Conservation (phyloP, 2,888 invertebrate genomes). For the Cryptocheilus praepositus region DNA sequence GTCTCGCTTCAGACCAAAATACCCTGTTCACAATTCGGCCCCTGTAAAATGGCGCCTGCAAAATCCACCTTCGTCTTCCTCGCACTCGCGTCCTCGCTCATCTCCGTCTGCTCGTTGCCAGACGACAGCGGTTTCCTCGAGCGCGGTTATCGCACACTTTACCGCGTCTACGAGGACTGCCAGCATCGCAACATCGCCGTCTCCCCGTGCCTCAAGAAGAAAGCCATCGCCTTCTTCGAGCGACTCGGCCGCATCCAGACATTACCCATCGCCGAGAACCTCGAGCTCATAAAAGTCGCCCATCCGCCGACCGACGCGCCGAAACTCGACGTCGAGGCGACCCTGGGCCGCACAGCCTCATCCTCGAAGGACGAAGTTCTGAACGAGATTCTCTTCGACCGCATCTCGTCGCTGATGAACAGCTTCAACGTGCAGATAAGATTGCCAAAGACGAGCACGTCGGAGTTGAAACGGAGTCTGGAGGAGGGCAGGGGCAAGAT, state of each 20-base stretch:
- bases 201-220: constrained; percentile 86
- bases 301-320: constrained; percentile 63
- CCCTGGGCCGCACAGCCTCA: constrained; percentile 79
- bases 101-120: constrained; percentile 34
- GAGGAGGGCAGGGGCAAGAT: constrained; percentile 91
- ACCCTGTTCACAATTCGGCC: no score
- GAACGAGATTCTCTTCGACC: constrained; percentile 83
- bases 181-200: constrained; percentile 81
- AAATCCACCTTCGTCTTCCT: constrained; percentile 54
- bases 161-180: constrained; percentile 88
- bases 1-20: no score
- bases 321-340: constrained; percentile 79
- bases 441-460: constrained; percentile 83
- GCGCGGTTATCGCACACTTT: constrained; percentile 80
- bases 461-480: constrained; percentile 82
- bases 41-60: no score
- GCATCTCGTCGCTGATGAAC: constrained; percentile 83
- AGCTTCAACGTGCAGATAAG: constrained; percentile 86
- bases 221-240: constrained; percentile 87
- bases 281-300: constrained; percentile 79
- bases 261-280: constrained; percentile 80
- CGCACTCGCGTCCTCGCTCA: constrained; percentile 28
- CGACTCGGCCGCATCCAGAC: constrained; percentile 84
- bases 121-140: constrained; percentile 74
- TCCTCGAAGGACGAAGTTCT: constrained; percentile 83